Evolutionary conservation across 2,888 invertebrate genomes (phyloP).

Genomic region (Ectemnius cavifrons): DNA sequence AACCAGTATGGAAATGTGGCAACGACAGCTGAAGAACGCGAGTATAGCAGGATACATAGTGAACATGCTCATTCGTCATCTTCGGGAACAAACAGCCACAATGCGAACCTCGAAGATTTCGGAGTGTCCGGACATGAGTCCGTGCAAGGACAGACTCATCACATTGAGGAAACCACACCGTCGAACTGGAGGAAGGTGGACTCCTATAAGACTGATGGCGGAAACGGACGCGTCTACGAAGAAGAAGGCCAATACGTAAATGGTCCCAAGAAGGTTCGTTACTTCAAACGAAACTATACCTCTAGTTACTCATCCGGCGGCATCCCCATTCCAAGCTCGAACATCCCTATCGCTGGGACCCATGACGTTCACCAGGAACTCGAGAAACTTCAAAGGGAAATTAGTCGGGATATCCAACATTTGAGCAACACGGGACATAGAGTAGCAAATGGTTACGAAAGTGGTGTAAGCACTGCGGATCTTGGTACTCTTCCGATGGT

Average conservation of each 20-base stretch:
- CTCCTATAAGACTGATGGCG: constrained; percentile 66
- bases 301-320: constrained; percentile 58
- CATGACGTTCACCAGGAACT: constrained; percentile 34
- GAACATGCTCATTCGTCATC: constrained; percentile 22
- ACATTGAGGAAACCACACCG: constrained; percentile 28
- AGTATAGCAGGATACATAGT: constrained; percentile 36
- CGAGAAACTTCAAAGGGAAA: constrained; percentile 37
- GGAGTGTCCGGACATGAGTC: constrained; percentile 32
- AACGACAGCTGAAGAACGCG: constrained; percentile 29
- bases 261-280: constrained; percentile 63
- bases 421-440: constrained; percentile 19
- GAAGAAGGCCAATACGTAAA: constrained; percentile 65
- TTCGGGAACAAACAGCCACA: constrained; percentile 30
- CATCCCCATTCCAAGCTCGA: constrained; percentile 17
- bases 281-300: constrained; percentile 69
- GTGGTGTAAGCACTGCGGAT: background rate
- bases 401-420: constrained; percentile 30
- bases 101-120: constrained; percentile 62
- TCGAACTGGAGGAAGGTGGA: constrained; percentile 67
- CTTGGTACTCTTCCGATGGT: background rate
- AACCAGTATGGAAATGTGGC: constrained; percentile 24
- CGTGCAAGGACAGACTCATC: constrained; percentile 18
- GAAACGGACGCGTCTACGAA: constrained; percentile 63
- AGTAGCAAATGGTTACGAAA: constrained; percentile 18
- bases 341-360: background rate